A percentile compares a stretch with the other conserved stretches of the same genome.
These are phyloP conservation scores for Calephelis virginiensis DNA, from an alignment of 1,140 invertebrate genomes.

Conservation along the genomic window DNA sequence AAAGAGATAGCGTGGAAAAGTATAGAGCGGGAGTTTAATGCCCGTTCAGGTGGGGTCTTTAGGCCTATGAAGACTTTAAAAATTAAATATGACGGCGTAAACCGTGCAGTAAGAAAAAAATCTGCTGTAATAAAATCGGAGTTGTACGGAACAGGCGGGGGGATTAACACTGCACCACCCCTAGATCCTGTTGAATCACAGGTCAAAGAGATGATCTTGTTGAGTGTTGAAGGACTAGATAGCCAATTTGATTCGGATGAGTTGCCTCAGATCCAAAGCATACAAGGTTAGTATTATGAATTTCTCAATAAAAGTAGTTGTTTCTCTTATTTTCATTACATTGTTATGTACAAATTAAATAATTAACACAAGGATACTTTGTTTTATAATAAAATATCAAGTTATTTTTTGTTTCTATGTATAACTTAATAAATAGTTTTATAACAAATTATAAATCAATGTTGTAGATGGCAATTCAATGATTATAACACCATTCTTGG, in stretches of 20 bases:
- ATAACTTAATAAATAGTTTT: background rate
- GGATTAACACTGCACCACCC: background rate
- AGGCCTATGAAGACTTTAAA: conserved; percentile 9
- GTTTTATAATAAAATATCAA: background rate
- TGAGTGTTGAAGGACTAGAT: background rate
- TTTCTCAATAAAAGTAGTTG: background rate
- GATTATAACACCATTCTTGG: background rate
- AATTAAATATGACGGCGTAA: conserved; percentile 1
- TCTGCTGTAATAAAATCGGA: background rate
- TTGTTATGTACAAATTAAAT: background rate
- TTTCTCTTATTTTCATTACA: background rate
- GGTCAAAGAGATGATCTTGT: background rate
- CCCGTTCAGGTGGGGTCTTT: conserved; percentile 6
- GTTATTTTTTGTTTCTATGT: no score
- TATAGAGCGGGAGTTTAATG: conserved; percentile 7
- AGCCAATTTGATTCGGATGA: background rate
- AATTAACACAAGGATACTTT: background rate
- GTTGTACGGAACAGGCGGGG: background rate
- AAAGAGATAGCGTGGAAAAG: conserved; percentile 7
- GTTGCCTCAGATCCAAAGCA: background rate
- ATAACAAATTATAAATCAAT: background rate
- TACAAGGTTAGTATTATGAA: conserved; percentile 1
- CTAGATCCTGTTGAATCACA: background rate
- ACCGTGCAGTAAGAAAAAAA: conserved; percentile 1
- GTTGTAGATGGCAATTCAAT: background rate